Evolutionary conservation across 2,113 vertebrate species (phyloP).

Genomic region (Leptobrachium leishanense): DNA sequence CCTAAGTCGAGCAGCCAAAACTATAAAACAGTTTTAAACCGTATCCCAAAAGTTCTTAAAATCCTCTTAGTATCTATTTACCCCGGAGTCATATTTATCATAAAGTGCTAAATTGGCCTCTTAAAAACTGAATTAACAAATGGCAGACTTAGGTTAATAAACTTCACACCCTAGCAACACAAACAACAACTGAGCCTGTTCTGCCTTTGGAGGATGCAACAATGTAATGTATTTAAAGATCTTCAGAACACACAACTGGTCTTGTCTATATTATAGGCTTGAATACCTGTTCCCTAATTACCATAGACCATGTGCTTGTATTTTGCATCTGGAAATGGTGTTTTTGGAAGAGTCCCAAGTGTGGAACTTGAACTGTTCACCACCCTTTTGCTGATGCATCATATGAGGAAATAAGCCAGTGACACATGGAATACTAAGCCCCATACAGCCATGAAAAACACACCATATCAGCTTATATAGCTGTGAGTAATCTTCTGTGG

Average conservation of each 20-base stretch:
- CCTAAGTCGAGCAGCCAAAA: background rate
- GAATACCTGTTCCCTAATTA: slow-evolving; percentile 45
- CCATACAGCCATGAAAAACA: slow-evolving; percentile 45
- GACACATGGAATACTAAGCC: slow-evolving; percentile 41
- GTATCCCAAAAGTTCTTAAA: slow-evolving; percentile 1
- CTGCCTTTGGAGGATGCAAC: slow-evolving; percentile 24
- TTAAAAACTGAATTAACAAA: slow-evolving; percentile 32
- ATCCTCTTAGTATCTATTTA: slow-evolving; percentile 25
- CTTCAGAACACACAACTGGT: slow-evolving; percentile 30
- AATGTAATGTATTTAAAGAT: slow-evolving; percentile 14
- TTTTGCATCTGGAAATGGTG: slow-evolving; percentile 47
- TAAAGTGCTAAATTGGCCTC: slow-evolving; percentile 20
- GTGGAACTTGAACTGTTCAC: slow-evolving; percentile 46
- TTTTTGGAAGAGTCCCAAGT: slow-evolving; percentile 33
- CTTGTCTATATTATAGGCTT: slow-evolving; percentile 19
- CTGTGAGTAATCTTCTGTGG: slow-evolving; percentile 50
- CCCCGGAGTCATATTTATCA: slow-evolving; percentile 18
- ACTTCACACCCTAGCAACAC: slow-evolving; percentile 32
- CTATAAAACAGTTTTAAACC: slow-evolving; percentile 6
- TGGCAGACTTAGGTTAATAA: slow-evolving; percentile 28
- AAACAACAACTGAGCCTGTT: slow-evolving; percentile 17
- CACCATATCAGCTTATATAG: slow-evolving; percentile 45
- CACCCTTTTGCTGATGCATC: slow-evolving; percentile 45
- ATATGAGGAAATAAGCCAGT: slow-evolving; percentile 44
- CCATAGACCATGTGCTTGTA: slow-evolving; percentile 31